Evolutionary conservation across 2,888 invertebrate species (phyloP).

Genomic region (Rhagonycha lutea): DNA sequence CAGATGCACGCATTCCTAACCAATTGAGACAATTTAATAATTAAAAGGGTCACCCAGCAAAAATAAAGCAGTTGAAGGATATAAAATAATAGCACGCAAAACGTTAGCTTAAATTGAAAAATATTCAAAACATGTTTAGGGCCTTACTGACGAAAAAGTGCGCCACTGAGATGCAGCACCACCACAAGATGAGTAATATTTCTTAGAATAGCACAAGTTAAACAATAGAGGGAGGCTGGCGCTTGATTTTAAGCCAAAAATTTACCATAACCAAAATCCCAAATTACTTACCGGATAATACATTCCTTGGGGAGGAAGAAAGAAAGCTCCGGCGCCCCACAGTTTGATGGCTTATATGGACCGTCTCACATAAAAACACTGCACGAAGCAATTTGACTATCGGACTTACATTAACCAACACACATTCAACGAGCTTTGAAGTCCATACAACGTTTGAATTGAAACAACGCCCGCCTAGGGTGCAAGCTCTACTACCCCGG

Average conservation of each 20-base stretch:
- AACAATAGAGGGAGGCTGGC: not conserved
- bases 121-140: not conserved
- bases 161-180: not conserved
- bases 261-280: not conserved
- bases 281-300: conserved; percentile 87
- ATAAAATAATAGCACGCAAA: not conserved
- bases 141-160: not conserved
- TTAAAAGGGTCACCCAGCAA: conserved; percentile 1
- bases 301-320: conserved; percentile 96
- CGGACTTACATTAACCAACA: conserved; percentile 29
- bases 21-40: conserved; percentile 12
- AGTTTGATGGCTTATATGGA: conserved; percentile 85
- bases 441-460: conserved; percentile 31
- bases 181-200: not conserved
- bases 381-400: conserved; percentile 37
- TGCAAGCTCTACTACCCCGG: conserved; percentile 49
- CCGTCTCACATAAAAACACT: conserved; percentile 61
- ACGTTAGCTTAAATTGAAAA: not conserved
- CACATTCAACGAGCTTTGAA: conserved; percentile 27
- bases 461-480: conserved; percentile 50
- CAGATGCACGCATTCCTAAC: conserved; percentile 11
- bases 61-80: not conserved
- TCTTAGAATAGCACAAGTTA: not conserved
- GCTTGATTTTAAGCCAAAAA: not conserved
- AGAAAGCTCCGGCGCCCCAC: conserved; percentile 96